Conservation (phyloP, 2,113 vertebrate genomes). For the Anas platyrhynchos region DNA sequence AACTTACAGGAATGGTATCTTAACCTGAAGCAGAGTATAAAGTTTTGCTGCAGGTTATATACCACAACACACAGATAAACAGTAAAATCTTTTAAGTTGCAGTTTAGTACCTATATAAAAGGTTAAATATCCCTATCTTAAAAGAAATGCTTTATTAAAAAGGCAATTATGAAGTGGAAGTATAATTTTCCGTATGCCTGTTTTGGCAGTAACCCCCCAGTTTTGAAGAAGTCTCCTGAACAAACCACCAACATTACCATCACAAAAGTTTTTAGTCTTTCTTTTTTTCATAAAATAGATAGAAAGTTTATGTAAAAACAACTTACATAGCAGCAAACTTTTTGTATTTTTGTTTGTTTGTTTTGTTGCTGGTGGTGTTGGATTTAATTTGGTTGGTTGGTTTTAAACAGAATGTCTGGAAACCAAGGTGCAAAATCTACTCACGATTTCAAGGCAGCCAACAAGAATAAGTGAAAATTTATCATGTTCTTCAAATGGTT, state of each 20-base stretch:
- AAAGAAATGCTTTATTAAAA: not conserved
- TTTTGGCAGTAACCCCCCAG: not conserved
- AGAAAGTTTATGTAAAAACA: not conserved
- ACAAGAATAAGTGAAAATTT: not conserved
- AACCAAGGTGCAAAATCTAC: not conserved
- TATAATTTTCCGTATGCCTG: not conserved
- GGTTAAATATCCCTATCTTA: not conserved
- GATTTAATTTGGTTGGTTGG: not conserved
- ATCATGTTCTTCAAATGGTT: not conserved
- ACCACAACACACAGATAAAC: not conserved
- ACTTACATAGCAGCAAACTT: not conserved
- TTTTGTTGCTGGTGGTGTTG: too few species aligned
- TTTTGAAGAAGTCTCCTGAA: not conserved
- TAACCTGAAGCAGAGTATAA: not conserved
- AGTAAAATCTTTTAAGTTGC: not conserved
- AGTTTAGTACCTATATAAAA: not conserved
- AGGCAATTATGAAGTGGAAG: not conserved
- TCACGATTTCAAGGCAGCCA: not conserved
- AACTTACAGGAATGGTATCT: not conserved
- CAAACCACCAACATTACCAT: not conserved
- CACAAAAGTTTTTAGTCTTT: not conserved
- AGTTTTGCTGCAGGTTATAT: not conserved
- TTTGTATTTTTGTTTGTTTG: not conserved
- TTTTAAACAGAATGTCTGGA: not conserved
- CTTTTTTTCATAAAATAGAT: not conserved